These are phyloP conservation scores for Turnix velox DNA, from an alignment of 2,113 vertebrate species.

Conservation along the genomic window DNA sequence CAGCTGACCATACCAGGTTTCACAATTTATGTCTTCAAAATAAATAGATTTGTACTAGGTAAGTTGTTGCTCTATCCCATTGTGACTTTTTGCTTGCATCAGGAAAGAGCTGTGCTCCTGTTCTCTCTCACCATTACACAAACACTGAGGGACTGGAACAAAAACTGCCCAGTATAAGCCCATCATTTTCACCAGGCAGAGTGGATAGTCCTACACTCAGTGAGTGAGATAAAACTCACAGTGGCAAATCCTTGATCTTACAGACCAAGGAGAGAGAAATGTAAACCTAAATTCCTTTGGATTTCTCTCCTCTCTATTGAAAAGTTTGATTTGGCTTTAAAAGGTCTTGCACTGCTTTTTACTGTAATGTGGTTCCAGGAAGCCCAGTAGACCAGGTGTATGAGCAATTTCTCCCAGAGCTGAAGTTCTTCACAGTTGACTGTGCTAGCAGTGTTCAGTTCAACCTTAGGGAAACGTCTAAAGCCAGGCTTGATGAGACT, in stretches of 20 bases:
- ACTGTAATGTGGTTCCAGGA: not conserved
- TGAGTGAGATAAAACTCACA: not conserved
- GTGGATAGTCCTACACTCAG: not conserved
- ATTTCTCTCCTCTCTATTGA: not conserved
- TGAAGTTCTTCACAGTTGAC: not conserved
- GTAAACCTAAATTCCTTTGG: not conserved
- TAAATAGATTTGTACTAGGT: not conserved
- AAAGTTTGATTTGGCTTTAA: not conserved
- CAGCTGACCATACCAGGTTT: not conserved
- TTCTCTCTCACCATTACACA: not conserved
- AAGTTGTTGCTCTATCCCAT: not conserved
- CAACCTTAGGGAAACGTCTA: not conserved
- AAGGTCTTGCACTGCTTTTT: not conserved
- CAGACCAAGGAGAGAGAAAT: not conserved
- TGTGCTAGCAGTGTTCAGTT: not conserved
- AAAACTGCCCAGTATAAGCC: not conserved
- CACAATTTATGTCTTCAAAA: not conserved
- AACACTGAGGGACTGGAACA: not conserved
- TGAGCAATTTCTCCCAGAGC: not conserved
- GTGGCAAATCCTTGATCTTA: not conserved
- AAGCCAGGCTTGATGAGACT: too few species aligned
- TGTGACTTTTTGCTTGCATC: not conserved
- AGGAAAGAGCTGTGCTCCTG: not conserved
- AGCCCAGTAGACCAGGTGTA: not conserved
- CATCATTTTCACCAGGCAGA: not conserved